Conservation (phyloP, 2,888 invertebrate genomes). For the Hydraecia micacea region DNA sequence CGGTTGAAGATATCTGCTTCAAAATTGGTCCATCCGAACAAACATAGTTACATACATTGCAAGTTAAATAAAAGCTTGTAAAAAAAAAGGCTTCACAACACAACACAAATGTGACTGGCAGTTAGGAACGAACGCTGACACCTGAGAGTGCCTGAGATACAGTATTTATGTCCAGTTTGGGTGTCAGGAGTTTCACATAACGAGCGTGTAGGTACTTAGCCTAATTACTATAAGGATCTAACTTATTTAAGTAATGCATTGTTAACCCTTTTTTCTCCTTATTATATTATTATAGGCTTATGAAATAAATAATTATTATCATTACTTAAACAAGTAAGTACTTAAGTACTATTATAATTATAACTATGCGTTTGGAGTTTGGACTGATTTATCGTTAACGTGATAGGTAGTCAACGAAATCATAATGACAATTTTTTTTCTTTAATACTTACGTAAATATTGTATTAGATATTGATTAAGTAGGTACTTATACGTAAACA, state of each 20-base stretch:
- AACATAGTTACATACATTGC: no score
- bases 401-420: neutral
- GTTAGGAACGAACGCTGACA: neutral
- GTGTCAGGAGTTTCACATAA: neutral
- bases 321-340: no score
- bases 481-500: neutral
- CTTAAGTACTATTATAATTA: no score
- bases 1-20: no score
- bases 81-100: neutral
- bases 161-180: neutral
- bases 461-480: neutral
- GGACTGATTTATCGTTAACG: neutral
- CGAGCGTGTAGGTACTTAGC: neutral
- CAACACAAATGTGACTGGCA: neutral
- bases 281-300: neutral
- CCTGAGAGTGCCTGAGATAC: neutral
- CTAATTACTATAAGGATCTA: neutral
- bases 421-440: slow-evolving; percentile 5
- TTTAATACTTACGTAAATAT: neutral
- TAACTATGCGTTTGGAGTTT: neutral
- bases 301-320: neutral
- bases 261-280: neutral
- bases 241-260: neutral
- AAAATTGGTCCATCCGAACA: no score
- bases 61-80: no score